Evolutionary conservation across 92 coral and sea anemone genomes (phyloP), one percentile per base, ranked within the genome.

Genomic region (Epizoanthus ramosus): DNA sequence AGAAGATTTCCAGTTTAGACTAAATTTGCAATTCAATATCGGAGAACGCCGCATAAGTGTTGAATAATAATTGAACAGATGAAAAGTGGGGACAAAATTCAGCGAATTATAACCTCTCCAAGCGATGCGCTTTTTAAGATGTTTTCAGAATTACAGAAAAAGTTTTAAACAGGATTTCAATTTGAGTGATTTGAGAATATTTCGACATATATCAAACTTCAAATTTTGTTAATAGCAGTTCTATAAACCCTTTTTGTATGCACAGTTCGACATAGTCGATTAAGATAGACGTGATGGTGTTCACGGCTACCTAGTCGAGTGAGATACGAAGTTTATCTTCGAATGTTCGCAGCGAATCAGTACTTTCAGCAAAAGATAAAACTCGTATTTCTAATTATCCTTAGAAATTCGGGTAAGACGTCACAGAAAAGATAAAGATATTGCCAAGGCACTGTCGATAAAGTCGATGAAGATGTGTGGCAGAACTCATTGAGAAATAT

Each of bases 1-100:
- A 75, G 39, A 16, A 75, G 21, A 3, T 37, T 33, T 25, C 47
- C 50, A 67, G 13, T 58, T 75, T 31, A 50, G 63, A 24, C 47
- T 37, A 25, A 47, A 47, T 50, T 45, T 73, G 79, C 79, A 73
- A 73, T 24, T 73, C 39, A 24, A 16, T 56, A 4, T 50, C 10
- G 21, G 60, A 52, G 22, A 14, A 52, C 18, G 47, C 53, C 63
- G 9, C 16, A 16, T 15, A 71, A 71, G 79, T 53, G 47, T 25
- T 53, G 58, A 13, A 13, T 3, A 21, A 52, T 73, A 22, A 25
- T 35, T 23, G 45, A 25, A 5, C 6, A 47, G 15, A 13, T 16
- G 17, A 15, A 66, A 28, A 24, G 8, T 66, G 71, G 18, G 25
- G 24, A n/a, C 5, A 65, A 65, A 28, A 65, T 31, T 65, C n/a